A percentile compares a stretch with the other conserved stretches of the same genome.
Evolutionary conservation across 1,140 invertebrate species (phyloP).

Genomic region (Rhopalosiphum maidis): DNA sequence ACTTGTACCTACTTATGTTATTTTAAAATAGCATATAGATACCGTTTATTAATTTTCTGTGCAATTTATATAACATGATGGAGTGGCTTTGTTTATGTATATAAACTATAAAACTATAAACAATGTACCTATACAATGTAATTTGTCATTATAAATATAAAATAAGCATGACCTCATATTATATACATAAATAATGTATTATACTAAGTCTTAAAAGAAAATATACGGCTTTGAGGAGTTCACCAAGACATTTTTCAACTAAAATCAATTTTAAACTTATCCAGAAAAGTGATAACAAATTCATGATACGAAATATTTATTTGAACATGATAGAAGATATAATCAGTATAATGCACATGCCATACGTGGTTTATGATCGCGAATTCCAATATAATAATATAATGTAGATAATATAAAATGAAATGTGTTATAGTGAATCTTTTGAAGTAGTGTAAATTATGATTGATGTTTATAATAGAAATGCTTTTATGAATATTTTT

Average conservation of each 20-base stretch:
- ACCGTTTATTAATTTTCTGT: no score
- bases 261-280: neutral
- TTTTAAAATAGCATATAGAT: no score
- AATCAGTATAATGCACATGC: neutral
- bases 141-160: neutral
- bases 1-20: no score
- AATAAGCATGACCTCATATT: neutral
- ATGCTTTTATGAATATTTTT: neutral
- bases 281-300: neutral
- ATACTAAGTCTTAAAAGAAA: neutral
- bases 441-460: neutral
- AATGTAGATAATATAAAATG: neutral
- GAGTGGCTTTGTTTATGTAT: no score
- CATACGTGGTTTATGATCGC: neutral
- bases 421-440: neutral
- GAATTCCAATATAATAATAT: neutral
- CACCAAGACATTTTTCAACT: neutral
- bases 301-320: neutral
- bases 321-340: neutral
- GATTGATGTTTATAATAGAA: constrained; percentile 14
- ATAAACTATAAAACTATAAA: no score
- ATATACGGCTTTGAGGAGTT: neutral
- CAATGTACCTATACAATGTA: neutral
- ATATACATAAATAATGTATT: neutral
- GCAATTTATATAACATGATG: no score